Evolutionary conservation across 2,888 invertebrate species (phyloP).

Genomic region (Gastracanthus pulcherrimus): DNA sequence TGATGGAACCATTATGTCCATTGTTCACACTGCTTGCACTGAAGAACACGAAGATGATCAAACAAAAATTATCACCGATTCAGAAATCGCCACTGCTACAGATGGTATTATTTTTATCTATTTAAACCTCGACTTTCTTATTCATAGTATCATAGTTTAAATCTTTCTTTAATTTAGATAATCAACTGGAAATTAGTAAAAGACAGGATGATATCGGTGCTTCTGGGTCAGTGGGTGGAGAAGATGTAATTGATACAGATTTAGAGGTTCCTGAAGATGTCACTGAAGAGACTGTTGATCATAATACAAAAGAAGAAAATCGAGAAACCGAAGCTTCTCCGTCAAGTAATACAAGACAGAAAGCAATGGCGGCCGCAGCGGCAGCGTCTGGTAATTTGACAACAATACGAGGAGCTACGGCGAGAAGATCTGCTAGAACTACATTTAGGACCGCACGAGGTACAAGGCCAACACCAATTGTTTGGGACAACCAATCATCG

Average conservation of each 20-base stretch:
- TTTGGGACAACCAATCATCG: constrained; percentile 79
- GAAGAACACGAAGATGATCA: constrained; percentile 69
- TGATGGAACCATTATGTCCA: constrained; percentile 65
- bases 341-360: constrained; percentile 80
- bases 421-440: constrained; percentile 72
- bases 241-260: constrained; percentile 64
- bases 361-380: constrained; percentile 70
- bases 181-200: constrained; percentile 83
- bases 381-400: constrained; percentile 69
- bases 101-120: not conserved
- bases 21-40: constrained; percentile 61
- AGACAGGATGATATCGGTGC: constrained; percentile 73
- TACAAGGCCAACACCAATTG: constrained; percentile 82
- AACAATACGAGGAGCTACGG: constrained; percentile 65
- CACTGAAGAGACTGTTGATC: constrained; percentile 76
- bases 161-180: constrained; percentile 72
- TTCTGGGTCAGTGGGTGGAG: constrained; percentile 67
- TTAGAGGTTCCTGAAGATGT: constrained; percentile 69
- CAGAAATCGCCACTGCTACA: constrained; percentile 32
- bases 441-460: constrained; percentile 73
- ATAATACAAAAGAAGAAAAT: constrained; percentile 82
- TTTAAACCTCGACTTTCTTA: not conserved
- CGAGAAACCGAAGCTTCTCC: constrained; percentile 90
- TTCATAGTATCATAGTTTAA: not conserved
- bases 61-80: constrained; percentile 69